A percentile compares a stretch with the other conserved stretches of the same genome.
These are phyloP conservation scores for Rhipidura dahli DNA, from an alignment of 2,113 vertebrate species.

Conservation along the genomic window DNA sequence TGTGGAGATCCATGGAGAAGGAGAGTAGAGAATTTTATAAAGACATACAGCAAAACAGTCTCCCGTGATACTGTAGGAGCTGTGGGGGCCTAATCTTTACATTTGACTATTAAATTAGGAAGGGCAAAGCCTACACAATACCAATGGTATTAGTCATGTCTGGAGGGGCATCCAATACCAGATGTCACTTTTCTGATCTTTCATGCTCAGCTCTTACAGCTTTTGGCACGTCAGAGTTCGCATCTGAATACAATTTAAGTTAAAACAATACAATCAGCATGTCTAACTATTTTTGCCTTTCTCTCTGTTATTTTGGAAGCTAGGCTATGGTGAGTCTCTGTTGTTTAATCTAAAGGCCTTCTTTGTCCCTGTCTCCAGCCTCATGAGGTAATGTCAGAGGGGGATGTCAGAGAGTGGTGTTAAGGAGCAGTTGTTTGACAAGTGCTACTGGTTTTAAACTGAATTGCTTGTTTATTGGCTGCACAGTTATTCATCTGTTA, in stretches of 20 bases:
- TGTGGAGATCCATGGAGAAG: constrained; percentile 14
- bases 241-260: constrained; percentile 80
- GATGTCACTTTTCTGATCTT: constrained; percentile 81
- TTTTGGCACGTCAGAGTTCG: constrained; percentile 73
- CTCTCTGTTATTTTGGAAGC: constrained; percentile 62
- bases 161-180: constrained; percentile 76
- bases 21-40: not conserved
- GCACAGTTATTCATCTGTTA: not conserved
- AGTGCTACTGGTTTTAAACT: constrained; percentile 50
- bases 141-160: constrained; percentile 80
- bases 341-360: constrained; percentile 54
- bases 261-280: constrained; percentile 75
- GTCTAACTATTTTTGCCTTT: constrained; percentile 66
- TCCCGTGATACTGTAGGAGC: constrained; percentile 22
- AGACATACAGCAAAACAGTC: constrained; percentile 33
- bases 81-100: constrained; percentile 53
- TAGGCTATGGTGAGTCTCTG: constrained; percentile 16
- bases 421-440: constrained; percentile 39
- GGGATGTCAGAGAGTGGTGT: not conserved
- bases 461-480: constrained; percentile 8
- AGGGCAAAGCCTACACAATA: constrained; percentile 76
- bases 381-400: constrained; percentile 43
- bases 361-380: not conserved
- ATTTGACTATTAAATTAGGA: constrained; percentile 77
- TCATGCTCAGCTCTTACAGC: constrained; percentile 62